Conservation (phyloP, 2,888 invertebrate genomes). For the Heliconius sara region DNA sequence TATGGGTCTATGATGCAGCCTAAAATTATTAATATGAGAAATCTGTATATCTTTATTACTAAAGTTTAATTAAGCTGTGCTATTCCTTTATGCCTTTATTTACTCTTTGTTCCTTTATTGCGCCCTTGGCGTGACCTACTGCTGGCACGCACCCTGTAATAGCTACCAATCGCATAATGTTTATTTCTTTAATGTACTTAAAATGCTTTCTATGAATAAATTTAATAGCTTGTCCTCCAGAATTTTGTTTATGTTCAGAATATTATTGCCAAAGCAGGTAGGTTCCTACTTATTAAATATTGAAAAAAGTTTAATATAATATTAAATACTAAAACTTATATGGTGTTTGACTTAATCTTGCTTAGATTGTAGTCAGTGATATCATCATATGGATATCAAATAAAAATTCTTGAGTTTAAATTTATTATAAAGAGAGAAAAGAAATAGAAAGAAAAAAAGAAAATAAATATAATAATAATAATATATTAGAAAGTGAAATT, state of each 20-base stretch:
- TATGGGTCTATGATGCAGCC: too few relatives aligned
- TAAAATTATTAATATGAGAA: neutral
- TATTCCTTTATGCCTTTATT: slow-evolving; percentile 17
- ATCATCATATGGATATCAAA: too few relatives aligned
- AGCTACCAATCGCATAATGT: slow-evolving; percentile 29
- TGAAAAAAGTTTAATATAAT: too few relatives aligned
- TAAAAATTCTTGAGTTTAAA: too few relatives aligned
- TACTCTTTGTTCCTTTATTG: slow-evolving; percentile 30
- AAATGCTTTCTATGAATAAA: neutral
- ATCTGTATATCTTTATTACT: neutral
- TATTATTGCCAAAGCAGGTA: neutral
- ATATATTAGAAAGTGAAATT: too few relatives aligned
- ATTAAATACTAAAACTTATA: too few relatives aligned
- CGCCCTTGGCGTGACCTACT: slow-evolving; percentile 43
- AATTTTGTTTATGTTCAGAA: neutral
- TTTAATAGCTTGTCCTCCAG: neutral
- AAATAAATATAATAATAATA: too few relatives aligned
- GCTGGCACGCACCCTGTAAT: slow-evolving; percentile 59
- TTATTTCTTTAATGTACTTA: slow-evolving; percentile 25
- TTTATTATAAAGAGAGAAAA: too few relatives aligned
- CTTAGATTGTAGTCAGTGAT: too few relatives aligned
- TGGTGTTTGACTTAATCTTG: too few relatives aligned
- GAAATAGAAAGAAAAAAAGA: too few relatives aligned
- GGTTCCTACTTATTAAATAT: too few relatives aligned
- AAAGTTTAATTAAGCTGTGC: slow-evolving; percentile 8